Percentiles rank a stretch among this genome's conserved stretches.
phyloP scores from a whole-genome alignment of 1,140 invertebrate genomes.

The Andrena cerasifolii region DNA sequence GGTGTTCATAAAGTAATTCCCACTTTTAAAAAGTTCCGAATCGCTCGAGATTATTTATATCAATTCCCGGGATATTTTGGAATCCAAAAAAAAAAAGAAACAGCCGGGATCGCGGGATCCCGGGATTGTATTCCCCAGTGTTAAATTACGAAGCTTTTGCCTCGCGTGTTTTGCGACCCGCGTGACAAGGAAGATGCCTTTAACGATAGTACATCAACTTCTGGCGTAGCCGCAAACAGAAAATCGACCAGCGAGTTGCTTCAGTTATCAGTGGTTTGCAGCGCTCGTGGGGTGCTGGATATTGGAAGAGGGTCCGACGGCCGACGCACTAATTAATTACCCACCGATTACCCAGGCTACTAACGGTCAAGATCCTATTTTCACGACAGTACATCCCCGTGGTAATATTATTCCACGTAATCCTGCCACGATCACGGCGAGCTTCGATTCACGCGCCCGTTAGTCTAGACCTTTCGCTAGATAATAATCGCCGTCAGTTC shows the following conservation, averaged over 20 bases:
- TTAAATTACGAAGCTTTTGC: no score
- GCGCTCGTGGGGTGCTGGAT: conserved; percentile 51
- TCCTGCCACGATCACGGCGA: conserved; percentile 20
- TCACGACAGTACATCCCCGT: conserved; percentile 28
- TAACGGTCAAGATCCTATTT: conserved; percentile 60
- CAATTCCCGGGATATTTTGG: no score
- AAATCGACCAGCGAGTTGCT: conserved; percentile 55
- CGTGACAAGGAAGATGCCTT: background rate
- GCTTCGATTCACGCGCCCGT: conserved; percentile 23
- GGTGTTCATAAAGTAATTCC: no score
- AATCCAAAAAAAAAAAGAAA: no score
- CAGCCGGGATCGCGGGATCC: no score
- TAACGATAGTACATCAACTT: conserved; percentile 23
- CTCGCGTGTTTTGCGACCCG: background rate
- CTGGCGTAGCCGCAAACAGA: conserved; percentile 28
- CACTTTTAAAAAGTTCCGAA: no score
- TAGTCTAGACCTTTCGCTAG: no score
- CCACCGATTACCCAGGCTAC: conserved; percentile 56
- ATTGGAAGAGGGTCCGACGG: conserved; percentile 57
- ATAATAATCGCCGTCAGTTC: no score
- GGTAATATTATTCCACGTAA: conserved; percentile 41
- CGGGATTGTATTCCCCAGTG: no score
- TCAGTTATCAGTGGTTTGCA: conserved; percentile 68
- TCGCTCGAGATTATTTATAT: no score
- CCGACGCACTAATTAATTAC: conserved; percentile 67